Conservation (phyloP, 1,140 invertebrate genomes). For the Elymnias hypermnestra region DNA sequence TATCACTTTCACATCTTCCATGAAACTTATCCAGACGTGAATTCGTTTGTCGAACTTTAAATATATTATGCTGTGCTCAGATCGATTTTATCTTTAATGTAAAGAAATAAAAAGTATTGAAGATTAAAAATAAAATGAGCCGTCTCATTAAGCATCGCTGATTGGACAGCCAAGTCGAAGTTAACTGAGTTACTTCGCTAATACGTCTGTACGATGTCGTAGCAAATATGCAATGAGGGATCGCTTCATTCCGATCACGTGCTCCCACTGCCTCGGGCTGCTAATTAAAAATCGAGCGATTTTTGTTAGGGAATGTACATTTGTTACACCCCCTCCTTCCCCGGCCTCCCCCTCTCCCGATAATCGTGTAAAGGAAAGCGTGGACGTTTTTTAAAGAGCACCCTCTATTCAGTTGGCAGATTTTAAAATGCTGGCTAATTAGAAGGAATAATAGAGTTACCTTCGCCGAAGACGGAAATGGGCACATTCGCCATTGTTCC, state of each 20-base stretch:
- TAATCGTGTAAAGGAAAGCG: slow-evolving; percentile 47
- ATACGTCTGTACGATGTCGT: slow-evolving; percentile 31
- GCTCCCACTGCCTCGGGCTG: slow-evolving; percentile 35
- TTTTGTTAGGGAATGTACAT: slow-evolving; percentile 61
- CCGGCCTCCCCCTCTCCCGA: slow-evolving; percentile 21
- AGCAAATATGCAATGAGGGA: slow-evolving; percentile 46
- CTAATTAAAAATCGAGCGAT: slow-evolving; percentile 70
- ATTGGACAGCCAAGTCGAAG: slow-evolving; percentile 52
- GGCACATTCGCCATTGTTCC: slow-evolving; percentile 14
- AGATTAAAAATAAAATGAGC: slow-evolving; percentile 31
- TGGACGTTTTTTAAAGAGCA: slow-evolving; percentile 43
- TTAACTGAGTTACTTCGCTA: slow-evolving; percentile 50
- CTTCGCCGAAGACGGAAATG: slow-evolving; percentile 18
- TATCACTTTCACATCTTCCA: no score
- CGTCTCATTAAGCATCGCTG: slow-evolving; percentile 52
- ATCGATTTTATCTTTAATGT: no score
- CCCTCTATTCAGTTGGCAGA: slow-evolving; percentile 33
- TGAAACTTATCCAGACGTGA: no score
- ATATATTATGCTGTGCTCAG: no score
- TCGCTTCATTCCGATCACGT: slow-evolving; percentile 57
- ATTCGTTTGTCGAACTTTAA: no score
- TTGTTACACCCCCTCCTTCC: slow-evolving; percentile 25
- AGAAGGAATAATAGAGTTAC: slow-evolving; percentile 41
- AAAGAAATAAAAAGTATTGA: no score
- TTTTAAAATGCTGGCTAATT: slow-evolving; percentile 48